These are phyloP conservation scores for Nasua narica DNA, from an alignment of 2,797 vertebrate species.

Conservation along the genomic window DNA sequence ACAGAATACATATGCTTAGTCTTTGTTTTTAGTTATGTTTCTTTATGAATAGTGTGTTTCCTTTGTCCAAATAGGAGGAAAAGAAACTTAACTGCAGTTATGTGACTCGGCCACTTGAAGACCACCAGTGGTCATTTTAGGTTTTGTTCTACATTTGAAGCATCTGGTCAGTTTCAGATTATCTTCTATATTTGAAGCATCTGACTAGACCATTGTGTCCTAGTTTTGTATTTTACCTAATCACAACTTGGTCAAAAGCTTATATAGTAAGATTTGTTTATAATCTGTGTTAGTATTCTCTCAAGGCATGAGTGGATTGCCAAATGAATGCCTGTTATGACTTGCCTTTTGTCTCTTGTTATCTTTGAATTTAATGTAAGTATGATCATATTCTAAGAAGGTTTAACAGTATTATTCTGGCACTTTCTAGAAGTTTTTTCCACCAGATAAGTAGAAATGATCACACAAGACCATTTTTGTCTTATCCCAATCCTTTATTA, in stretches of 20 bases:
- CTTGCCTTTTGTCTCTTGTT: conserved; percentile 49
- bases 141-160: conserved; percentile 44
- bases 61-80: not conserved
- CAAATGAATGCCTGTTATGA: conserved; percentile 28
- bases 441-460: not conserved
- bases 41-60: not conserved
- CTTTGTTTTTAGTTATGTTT: conserved; percentile 36
- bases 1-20: not conserved
- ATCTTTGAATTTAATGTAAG: conserved; percentile 49
- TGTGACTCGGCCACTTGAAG: not conserved
- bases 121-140: not conserved
- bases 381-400: conserved; percentile 11
- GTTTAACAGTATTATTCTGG: conserved; percentile 3
- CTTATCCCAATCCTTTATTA: conserved; percentile 5
- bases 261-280: conserved; percentile 19
- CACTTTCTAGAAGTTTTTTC: not conserved
- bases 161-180: conserved; percentile 32
- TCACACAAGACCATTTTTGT: not conserved
- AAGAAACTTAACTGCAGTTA: conserved; percentile 1
- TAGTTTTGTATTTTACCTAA: conserved; percentile 41
- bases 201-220: not conserved
- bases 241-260: conserved; percentile 16
- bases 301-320: conserved; percentile 20
- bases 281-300: conserved; percentile 35
- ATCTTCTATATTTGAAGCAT: conserved; percentile 23